Evolutionary conservation across 1,140 invertebrate genomes (phyloP), one percentile per base, ranked within the genome.

Genomic region (Diprion similis): DNA sequence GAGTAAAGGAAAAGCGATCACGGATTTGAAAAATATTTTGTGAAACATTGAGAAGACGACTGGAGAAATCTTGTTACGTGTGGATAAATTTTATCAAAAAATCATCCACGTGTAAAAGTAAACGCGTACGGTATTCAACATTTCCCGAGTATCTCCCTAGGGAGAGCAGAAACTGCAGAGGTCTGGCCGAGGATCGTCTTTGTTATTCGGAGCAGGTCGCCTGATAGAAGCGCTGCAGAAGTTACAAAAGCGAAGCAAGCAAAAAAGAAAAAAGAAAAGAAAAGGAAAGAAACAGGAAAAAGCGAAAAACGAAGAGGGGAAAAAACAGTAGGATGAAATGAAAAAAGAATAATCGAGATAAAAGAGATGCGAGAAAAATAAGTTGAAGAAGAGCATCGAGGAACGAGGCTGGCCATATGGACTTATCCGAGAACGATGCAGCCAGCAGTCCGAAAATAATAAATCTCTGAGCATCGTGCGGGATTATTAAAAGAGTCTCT

Each of bases 401-500:
- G 76, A 59, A 59, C 51, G 51, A 4, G 51, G 51, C 79, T 74
- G 77, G 77, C 79, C 82, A 82, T 83, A 85, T 80, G 80, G 81
- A 84, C 82, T 84, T 85, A 82, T 84, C 78, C 80, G 78, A 79
- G 80, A 83, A 82, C 80, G 80, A 6, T 37, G 24, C 24, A 37
- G 24, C 24, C 24, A 37, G 24, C 79, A 86, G 83, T 78, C 84
- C 83, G 83, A 87, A 88, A 87, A 88, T 88, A 88, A 88, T 88
- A 88, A 88, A 88, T 88, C 87, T 88, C 83, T 74, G 83, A 81
- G 76, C 80, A 46, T 81, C 81, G 75, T 81, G 81, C 78, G 81
- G 78, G 83, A 87, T 87, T 87, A 88, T 87, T 88, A 87, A 88
- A 87, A 87, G 83, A 83, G 80, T 73, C 72, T 8, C 68, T 69